Base-by-base conservation (phyloP, 2,797 vertebrate species). In the Choloepus didactylus region DNA sequence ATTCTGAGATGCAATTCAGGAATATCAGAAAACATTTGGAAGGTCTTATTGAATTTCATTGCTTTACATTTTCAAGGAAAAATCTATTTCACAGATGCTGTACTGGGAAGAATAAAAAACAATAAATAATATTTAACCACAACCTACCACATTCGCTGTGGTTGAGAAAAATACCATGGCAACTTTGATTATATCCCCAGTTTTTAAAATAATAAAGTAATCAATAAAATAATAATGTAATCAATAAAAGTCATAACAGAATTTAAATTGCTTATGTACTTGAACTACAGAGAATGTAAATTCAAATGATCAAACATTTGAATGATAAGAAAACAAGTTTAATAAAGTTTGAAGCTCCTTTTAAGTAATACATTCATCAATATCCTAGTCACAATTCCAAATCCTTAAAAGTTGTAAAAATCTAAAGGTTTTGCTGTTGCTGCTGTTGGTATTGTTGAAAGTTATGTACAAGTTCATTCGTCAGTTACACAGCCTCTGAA, bases 241-340 rank as follows among this genome's bases (percentile, higher is more conserved):
- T n/a, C 81, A 35, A 11, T n/a, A 41, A 62, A 87, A 77, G n/a
- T 46, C 6, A 64, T 76, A 66, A 72, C 79, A 21, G 44, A 72
- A 82, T 60, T 87, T 84, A 80, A 94, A 79, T 62, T 91, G 10
- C 3, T 6, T 87, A 1, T 80, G 5, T 66, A 62, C 21, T 89
- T 89, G 21, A 9, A 81, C 62, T 86, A 75, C 9, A 89, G 46
- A 91, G 27, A 80, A 62, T 16, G 11, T 91, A 88, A 70, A 5
- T 91, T 82, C 91, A 60, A 82, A 76, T 86, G 23, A 79, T 69
- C 49, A 89, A 93, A 69, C 9, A 69, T 25, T 49, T 7, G 46
- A 49, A 49, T 10, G 10, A 31, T 38, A 73, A 80, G 21, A 86
- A 89, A 46, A 72, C 16, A 62, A 12, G 8, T 72, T 56, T 90